A percentile compares a stretch with the other conserved stretches of the same genome.
Evolutionary conservation across 2,797 vertebrate genomes (phyloP).

Genomic region (Poecilia gillii): DNA sequence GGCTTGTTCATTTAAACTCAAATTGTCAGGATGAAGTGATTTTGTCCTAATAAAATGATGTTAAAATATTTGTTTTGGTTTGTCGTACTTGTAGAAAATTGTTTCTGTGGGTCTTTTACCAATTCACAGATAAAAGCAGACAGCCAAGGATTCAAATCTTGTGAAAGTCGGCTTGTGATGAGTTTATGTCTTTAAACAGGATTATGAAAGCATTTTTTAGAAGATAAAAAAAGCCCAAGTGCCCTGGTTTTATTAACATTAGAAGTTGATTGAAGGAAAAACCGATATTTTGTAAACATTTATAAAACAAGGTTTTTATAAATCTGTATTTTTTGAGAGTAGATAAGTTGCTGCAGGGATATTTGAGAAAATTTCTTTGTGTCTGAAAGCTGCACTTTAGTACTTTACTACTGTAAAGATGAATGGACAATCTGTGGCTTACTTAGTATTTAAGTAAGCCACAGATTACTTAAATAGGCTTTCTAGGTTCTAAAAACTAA

Average conservation of each 20-base stretch:
- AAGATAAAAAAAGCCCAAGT: background rate
- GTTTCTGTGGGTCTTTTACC: background rate
- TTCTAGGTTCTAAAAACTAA: background rate
- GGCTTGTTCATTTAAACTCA: background rate
- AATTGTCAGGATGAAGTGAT: background rate
- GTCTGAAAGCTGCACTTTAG: background rate
- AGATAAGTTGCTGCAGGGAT: background rate
- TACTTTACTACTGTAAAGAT: background rate
- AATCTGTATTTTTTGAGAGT: background rate
- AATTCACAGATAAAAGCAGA: background rate
- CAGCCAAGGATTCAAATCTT: background rate
- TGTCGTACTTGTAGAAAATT: background rate
- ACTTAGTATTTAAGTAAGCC: background rate
- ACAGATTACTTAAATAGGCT: too few relatives aligned
- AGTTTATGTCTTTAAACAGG: background rate
- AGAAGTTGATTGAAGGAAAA: background rate
- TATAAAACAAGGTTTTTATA: background rate
- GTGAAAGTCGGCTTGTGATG: background rate
- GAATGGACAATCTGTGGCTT: background rate
- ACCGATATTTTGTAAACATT: background rate
- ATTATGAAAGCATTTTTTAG: background rate
- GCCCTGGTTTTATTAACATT: background rate
- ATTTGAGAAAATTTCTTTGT: background rate
- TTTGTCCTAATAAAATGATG: background rate
- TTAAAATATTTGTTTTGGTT: background rate